Conservation (phyloP, 1,140 invertebrate species). For the Trichonephila clavipes region DNA sequence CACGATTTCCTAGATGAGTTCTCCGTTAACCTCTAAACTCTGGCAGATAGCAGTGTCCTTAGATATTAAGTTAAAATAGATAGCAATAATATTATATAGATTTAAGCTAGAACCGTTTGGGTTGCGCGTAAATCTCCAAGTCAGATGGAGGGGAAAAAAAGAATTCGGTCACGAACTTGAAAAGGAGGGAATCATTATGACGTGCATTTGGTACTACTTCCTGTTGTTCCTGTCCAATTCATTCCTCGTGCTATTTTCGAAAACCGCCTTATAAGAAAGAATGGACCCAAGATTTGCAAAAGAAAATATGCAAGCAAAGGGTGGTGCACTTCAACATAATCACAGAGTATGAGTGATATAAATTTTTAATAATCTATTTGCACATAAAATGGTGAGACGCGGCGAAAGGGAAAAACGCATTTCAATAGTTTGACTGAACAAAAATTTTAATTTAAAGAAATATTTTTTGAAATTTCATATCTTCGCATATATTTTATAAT, state of each 20-base stretch:
- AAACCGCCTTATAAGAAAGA: background rate
- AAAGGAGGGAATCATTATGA: constrained; percentile 30
- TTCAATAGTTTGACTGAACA: too few relatives aligned
- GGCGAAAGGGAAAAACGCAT: too few relatives aligned
- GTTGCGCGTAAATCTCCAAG: background rate
- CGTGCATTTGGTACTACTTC: constrained; percentile 45
- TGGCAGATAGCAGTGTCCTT: background rate
- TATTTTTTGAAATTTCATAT: too few relatives aligned
- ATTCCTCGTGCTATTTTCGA: background rate
- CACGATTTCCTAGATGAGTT: constrained; percentile 40
- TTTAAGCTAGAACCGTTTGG: background rate
- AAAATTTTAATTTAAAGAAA: too few relatives aligned
- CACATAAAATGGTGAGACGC: too few relatives aligned
- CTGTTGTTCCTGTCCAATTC: constrained; percentile 23
- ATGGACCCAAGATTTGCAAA: background rate
- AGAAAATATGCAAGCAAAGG: too few relatives aligned
- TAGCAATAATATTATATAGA: background rate
- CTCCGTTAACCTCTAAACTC: background rate
- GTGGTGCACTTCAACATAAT: too few relatives aligned
- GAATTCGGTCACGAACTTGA: constrained; percentile 65
- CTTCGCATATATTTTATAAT: too few relatives aligned
- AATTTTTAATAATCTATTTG: too few relatives aligned
- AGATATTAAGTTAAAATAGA: constrained; percentile 41
- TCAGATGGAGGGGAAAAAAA: background rate
- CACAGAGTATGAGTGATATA: too few relatives aligned